A percentile compares a stretch with the other conserved stretches of the same genome.
phyloP scores from a whole-genome alignment of 2,888 invertebrate species.

The Carabus problematicus region DNA sequence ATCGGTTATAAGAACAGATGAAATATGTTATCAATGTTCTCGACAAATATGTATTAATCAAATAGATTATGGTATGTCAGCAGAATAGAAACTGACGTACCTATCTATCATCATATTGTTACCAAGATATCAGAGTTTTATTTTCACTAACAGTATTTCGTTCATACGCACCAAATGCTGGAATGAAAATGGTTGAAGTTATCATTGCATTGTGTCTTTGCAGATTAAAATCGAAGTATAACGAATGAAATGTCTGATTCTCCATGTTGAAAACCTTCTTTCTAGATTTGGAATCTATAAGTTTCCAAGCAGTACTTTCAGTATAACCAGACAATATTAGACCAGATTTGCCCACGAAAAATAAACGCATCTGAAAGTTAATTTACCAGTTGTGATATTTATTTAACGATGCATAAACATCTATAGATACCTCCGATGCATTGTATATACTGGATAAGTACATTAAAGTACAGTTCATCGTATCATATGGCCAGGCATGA shows the following conservation, averaged over 20 bases:
- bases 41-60: too few species aligned
- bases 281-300: slow-evolving; percentile 14
- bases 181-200: slow-evolving; percentile 14
- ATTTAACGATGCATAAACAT: neutral
- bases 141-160: neutral
- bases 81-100: neutral
- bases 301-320: slow-evolving; percentile 22
- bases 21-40: too few species aligned
- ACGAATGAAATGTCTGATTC: slow-evolving; percentile 5
- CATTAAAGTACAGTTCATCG: slow-evolving; percentile 3
- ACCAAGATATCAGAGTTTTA: neutral
- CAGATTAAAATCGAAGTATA: slow-evolving; percentile 21
- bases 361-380: slow-evolving; percentile 4
- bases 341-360: slow-evolving; percentile 6
- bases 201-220: slow-evolving; percentile 15
- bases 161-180: slow-evolving; percentile 23
- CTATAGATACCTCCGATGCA: slow-evolving; percentile 24
- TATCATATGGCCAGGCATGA: slow-evolving; percentile 33
- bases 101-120: neutral
- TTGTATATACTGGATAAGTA: slow-evolving; percentile 28
- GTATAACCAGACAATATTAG: neutral
- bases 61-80: too few species aligned
- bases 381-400: too few species aligned
- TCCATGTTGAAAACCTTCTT: neutral
- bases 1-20: too few species aligned